Percentiles rank a stretch among this genome's conserved stretches.
Evolutionary conservation across 1,140 invertebrate species (phyloP).

Genomic region (Drosophila busckii): DNA sequence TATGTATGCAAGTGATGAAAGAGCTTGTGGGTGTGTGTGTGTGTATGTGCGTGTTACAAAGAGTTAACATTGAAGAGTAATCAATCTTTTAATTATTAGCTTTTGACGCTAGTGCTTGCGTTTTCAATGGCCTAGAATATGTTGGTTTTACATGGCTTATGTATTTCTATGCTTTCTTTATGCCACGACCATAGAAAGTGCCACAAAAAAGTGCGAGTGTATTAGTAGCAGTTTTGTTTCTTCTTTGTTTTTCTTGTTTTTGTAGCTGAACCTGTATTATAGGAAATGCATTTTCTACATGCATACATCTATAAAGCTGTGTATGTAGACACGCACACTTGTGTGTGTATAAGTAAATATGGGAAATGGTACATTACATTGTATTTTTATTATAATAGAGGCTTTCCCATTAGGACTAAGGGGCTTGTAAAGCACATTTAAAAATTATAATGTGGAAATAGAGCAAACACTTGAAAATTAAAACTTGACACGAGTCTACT

Average conservation of each 20-base stretch:
- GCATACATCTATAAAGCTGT: background rate
- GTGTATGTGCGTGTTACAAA: slow-evolving; percentile 22
- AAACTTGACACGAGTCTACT: too few species aligned
- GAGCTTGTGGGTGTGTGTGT: slow-evolving; percentile 10
- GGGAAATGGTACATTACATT: background rate
- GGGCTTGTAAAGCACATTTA: too few species aligned
- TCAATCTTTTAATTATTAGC: too few species aligned
- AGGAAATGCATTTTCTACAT: slow-evolving; percentile 19
- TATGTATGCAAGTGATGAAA: slow-evolving; percentile 34
- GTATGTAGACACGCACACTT: slow-evolving; percentile 4
- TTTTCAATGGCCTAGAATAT: too few species aligned
- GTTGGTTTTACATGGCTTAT: too few species aligned
- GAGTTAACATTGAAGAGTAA: too few species aligned
- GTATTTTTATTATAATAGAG: slow-evolving; percentile 27
- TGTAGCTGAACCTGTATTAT: slow-evolving; percentile 30
- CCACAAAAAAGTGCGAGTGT: slow-evolving; percentile 7
- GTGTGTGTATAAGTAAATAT: slow-evolving; percentile 9
- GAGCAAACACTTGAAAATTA: too few species aligned
- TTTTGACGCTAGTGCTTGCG: too few species aligned
- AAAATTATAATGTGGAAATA: too few species aligned
- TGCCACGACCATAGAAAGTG: slow-evolving; percentile 25
- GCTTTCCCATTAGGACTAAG: too few species aligned
- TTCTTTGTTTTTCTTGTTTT: slow-evolving; percentile 40
- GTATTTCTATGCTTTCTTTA: slow-evolving; percentile 2
- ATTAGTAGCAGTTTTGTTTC: slow-evolving; percentile 40